Evolutionary conservation across 2,888 invertebrate genomes (phyloP).

Genomic region (Orthosia gothica): DNA sequence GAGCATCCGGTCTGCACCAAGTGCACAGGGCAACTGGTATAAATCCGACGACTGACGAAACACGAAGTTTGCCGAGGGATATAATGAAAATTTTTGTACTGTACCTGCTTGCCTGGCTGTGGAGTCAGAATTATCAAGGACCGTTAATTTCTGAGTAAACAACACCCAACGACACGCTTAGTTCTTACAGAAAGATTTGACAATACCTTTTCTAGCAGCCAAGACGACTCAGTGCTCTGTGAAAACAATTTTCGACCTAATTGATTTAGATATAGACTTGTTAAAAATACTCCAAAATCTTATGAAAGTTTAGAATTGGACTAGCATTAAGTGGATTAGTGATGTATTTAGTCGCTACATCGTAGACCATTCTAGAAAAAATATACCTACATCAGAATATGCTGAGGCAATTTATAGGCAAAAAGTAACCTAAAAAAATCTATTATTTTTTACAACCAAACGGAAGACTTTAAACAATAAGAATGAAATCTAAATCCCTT

Average conservation of each 20-base stretch:
- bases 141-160: background rate
- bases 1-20: too few relatives aligned
- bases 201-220: background rate
- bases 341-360: slow-evolving; percentile 4
- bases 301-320: slow-evolving; percentile 41
- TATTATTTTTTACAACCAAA: slow-evolving; percentile 67
- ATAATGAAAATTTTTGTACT: too few relatives aligned
- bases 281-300: slow-evolving; percentile 23
- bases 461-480: slow-evolving; percentile 60
- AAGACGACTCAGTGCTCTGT: background rate
- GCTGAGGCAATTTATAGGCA: background rate
- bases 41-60: too few relatives aligned
- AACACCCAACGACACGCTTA: background rate
- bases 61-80: too few relatives aligned
- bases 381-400: slow-evolving; percentile 12
- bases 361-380: slow-evolving; percentile 9
- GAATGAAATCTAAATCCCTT: slow-evolving; percentile 59
- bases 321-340: slow-evolving; percentile 42
- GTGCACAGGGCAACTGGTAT: too few relatives aligned
- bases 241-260: slow-evolving; percentile 2
- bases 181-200: background rate
- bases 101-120: too few relatives aligned
- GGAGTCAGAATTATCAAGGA: too few relatives aligned
- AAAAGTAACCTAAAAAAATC: background rate
- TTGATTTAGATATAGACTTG: slow-evolving; percentile 6